Percentiles rank a stretch among this genome's conserved stretches.
Evolutionary conservation across 1,140 invertebrate species (phyloP).

Genomic region (Platorchestia sp.): DNA sequence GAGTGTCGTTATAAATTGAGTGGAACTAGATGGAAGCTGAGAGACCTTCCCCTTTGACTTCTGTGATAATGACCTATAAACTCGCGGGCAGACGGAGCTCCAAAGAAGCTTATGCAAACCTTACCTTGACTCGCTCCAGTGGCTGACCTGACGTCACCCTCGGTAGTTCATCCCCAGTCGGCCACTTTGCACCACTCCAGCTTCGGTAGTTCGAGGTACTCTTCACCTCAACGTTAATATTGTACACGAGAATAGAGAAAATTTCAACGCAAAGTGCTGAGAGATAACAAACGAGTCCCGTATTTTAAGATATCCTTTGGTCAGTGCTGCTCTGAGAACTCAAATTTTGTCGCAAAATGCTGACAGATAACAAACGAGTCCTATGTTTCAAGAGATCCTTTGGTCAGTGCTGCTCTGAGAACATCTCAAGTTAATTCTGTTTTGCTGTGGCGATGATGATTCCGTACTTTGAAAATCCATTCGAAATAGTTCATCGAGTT

Average conservation of each 20-base stretch:
- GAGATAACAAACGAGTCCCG: too few species aligned
- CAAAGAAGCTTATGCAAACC: constrained; percentile 42
- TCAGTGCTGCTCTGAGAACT: not conserved
- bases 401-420: not conserved
- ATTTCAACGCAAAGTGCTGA: too few species aligned
- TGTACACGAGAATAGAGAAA: too few species aligned
- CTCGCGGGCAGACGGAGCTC: constrained; percentile 29
- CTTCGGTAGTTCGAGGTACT: not conserved
- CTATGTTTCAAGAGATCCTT: not conserved
- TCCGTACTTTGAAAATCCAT: not conserved
- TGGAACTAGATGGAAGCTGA: not conserved
- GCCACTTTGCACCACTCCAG: not conserved
- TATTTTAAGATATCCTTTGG: not conserved
- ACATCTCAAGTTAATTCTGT: not conserved
- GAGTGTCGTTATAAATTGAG: not conserved
- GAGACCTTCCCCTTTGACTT: constrained; percentile 42
- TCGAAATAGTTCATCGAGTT: not conserved
- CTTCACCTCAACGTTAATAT: not conserved
- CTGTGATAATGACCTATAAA: constrained; percentile 53
- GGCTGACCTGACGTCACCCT: constrained; percentile 32
- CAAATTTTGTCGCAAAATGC: too few species aligned
- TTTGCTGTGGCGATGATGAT: not conserved
- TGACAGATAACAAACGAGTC: too few species aligned
- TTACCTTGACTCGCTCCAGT: constrained; percentile 17
- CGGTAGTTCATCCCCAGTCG: constrained; percentile 11